These are phyloP conservation scores for Leucoraja erinaceus DNA, from an alignment of 2,113 vertebrate genomes.

Conservation along the genomic window DNA sequence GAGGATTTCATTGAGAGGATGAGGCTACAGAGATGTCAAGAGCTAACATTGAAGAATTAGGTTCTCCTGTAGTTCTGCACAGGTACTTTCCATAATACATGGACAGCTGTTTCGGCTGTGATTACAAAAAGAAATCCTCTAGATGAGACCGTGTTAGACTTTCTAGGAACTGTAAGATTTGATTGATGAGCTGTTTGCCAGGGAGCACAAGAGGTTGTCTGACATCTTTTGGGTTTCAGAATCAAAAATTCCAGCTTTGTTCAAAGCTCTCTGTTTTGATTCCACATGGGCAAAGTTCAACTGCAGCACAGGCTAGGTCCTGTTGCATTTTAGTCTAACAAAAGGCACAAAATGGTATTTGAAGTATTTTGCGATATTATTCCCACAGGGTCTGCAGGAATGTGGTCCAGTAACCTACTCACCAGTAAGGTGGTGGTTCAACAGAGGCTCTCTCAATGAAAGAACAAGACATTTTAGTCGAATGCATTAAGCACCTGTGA, in stretches of 20 bases:
- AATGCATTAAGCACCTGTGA: neutral
- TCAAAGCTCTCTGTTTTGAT: neutral
- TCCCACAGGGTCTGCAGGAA: conserved; percentile 1
- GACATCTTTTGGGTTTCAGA: neutral
- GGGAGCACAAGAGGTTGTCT: neutral
- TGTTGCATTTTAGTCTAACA: conserved; percentile 18
- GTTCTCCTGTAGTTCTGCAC: neutral
- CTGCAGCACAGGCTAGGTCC: conserved; percentile 8
- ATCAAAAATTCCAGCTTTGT: neutral
- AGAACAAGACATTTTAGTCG: neutral
- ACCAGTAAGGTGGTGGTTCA: too few relatives aligned
- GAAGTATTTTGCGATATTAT: neutral
- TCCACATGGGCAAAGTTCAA: neutral
- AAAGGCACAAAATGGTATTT: conserved; percentile 25
- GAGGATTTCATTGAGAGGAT: neutral
- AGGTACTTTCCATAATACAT: neutral
- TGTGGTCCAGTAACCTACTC: neutral
- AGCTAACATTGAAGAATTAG: neutral
- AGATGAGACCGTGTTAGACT: neutral
- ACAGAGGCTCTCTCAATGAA: neutral
- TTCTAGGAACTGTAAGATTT: neutral
- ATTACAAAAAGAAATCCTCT: neutral
- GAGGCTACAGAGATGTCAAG: neutral
- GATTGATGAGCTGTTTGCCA: neutral
- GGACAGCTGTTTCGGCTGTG: neutral